Percentiles rank a stretch among this genome's conserved stretches.
phyloP scores from a whole-genome alignment of 2,888 invertebrate species.

The Charanyca ferruginea region DNA sequence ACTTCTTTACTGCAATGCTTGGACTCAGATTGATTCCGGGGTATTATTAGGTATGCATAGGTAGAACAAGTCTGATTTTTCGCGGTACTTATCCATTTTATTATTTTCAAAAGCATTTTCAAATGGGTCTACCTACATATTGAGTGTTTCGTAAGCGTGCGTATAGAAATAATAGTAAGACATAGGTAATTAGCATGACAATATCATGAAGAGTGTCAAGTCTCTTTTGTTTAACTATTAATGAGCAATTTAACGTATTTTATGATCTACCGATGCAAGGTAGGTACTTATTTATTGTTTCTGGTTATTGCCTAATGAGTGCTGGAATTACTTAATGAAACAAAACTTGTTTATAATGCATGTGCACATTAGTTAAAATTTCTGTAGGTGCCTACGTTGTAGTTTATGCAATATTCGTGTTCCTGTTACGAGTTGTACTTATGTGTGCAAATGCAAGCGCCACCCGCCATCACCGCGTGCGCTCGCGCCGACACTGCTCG shows the following conservation, averaged over 20 bases:
- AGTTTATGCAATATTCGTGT: conserved; percentile 57
- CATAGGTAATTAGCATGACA: conserved; percentile 36
- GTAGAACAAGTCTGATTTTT: not conserved
- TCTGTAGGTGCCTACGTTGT: conserved; percentile 22
- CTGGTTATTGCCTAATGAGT: conserved; percentile 53
- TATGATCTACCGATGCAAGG: conserved; percentile 38
- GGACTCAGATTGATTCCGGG: conserved; percentile 36
- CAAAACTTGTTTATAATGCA: conserved; percentile 52
- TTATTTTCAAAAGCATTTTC: not conserved
- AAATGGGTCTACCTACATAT: not conserved
- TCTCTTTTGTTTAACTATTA: conserved; percentile 31
- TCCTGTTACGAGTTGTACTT: conserved; percentile 59
- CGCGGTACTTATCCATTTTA: not conserved
- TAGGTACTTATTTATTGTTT: conserved; percentile 45
- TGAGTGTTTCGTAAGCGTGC: conserved; percentile 10
- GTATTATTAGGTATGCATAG: conserved; percentile 3
- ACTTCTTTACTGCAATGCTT: conserved; percentile 54
- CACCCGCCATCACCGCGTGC: conserved; percentile 36
- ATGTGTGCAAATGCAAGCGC: conserved; percentile 20
- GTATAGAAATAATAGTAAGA: conserved; percentile 22
- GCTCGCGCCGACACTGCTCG: conserved; percentile 63
- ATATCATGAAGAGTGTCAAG: conserved; percentile 21
- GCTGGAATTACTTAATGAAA: conserved; percentile 50
- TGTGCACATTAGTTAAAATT: conserved; percentile 52
- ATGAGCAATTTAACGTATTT: conserved; percentile 42